phyloP scores from a whole-genome alignment of 2,888 invertebrate genomes.

The Apamea monoglypha region DNA sequence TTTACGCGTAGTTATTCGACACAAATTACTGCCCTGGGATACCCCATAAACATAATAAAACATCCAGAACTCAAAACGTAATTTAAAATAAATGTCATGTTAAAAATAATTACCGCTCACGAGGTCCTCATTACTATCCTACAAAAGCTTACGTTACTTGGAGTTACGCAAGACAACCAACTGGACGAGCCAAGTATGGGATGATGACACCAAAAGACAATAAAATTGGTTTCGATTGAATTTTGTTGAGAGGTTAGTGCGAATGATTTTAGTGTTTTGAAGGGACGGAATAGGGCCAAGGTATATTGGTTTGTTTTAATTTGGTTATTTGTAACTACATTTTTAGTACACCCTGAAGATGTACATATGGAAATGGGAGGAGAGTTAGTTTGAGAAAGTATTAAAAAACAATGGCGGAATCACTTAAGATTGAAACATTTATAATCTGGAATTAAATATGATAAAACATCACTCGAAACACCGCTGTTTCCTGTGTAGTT shows the following conservation, averaged over 20 bases:
- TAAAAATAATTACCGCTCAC: conserved; percentile 59
- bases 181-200: conserved; percentile 58
- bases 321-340: background rate
- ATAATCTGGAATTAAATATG: background rate
- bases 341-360: background rate
- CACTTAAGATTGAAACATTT: background rate
- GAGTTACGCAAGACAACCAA: conserved; percentile 50
- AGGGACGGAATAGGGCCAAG: conserved; percentile 52
- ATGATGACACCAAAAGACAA: conserved; percentile 65
- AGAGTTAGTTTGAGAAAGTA: background rate
- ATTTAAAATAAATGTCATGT: conserved; percentile 52
- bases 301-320: conserved; percentile 20
- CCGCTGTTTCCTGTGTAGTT: background rate
- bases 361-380: fast-evolving
- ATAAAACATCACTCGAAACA: background rate
- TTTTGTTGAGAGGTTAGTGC: conserved; percentile 58
- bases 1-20: background rate
- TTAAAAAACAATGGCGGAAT: background rate
- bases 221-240: conserved; percentile 66
- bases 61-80: conserved; percentile 28
- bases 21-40: conserved; percentile 15
- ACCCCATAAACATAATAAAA: conserved; percentile 15
- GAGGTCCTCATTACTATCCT: conserved; percentile 51
- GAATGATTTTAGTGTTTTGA: conserved; percentile 55
- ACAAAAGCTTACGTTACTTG: conserved; percentile 59